These are phyloP conservation scores for Nasonia giraulti DNA, from an alignment of 1,140 invertebrate genomes.

Conservation along the genomic window DNA sequence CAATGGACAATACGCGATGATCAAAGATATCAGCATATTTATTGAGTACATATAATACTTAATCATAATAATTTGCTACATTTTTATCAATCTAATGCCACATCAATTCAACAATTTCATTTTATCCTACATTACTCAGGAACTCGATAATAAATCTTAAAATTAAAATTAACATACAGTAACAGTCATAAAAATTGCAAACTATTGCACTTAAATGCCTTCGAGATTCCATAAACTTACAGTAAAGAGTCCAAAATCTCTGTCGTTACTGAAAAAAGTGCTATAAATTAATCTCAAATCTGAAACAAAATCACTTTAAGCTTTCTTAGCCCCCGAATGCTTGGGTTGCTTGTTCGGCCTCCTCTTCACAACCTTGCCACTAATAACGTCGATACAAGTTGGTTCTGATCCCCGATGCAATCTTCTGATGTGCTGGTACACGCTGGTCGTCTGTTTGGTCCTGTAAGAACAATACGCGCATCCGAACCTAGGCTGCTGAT, in stretches of 20 bases:
- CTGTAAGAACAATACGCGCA: conserved; percentile 40
- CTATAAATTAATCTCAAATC: not conserved
- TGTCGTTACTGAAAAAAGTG: too few species aligned
- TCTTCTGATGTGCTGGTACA: conserved; percentile 39
- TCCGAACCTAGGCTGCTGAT: conserved; percentile 29
- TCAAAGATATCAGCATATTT: too few species aligned
- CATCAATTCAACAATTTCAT: not conserved
- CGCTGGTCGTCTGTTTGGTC: conserved; percentile 37
- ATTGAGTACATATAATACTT: too few species aligned
- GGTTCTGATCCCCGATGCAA: conserved; percentile 23
- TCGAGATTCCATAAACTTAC: too few species aligned
- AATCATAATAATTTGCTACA: too few species aligned
- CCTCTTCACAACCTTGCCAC: conserved; percentile 22
- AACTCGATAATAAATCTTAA: too few species aligned
- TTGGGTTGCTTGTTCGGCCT: not conserved
- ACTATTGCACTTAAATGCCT: too few species aligned
- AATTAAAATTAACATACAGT: too few species aligned
- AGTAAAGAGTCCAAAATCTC: too few species aligned
- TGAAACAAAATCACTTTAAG: not conserved
- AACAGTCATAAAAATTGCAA: too few species aligned
- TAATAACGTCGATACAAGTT: conserved; percentile 36
- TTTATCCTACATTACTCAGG: too few species aligned
- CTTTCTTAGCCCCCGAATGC: not conserved
- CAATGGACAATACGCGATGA: too few species aligned
- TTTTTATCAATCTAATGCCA: not conserved